Conservation (phyloP, 2,888 invertebrate species). For the Gari tellinella region DNA sequence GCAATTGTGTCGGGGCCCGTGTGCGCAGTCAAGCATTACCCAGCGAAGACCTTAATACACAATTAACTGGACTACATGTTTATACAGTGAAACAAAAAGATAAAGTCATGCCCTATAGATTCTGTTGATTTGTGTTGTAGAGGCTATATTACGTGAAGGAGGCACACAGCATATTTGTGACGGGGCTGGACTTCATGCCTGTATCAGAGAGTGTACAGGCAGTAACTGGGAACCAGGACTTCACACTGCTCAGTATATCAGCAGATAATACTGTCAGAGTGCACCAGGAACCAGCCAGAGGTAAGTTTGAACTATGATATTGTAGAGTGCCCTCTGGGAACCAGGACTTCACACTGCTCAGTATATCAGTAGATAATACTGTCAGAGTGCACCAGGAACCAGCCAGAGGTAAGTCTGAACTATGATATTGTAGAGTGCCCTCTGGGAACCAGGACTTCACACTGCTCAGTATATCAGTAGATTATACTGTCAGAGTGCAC, state of each 20-base stretch:
- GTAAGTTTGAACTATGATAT: no score
- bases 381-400: constrained; percentile 81
- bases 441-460: constrained; percentile 89
- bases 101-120: no score
- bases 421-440: constrained; percentile 73
- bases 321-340: constrained; percentile 83
- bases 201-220: constrained; percentile 73
- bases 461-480: constrained; percentile 97
- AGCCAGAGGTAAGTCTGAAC: constrained; percentile 73
- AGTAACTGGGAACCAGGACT: constrained; percentile 87
- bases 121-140: constrained; percentile 85
- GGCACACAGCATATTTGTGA: constrained; percentile 98
- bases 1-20: no score
- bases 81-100: no score
- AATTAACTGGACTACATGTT: no score
- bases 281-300: constrained; percentile 79
- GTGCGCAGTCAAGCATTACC: no score
- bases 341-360: constrained; percentile 93
- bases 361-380: constrained; percentile 97
- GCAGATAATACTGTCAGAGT: constrained; percentile 91
- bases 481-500: constrained; percentile 88
- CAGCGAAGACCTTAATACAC: no score
- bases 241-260: constrained; percentile 96
- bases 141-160: constrained; percentile 92
- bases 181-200: constrained; percentile 96